Conservation (phyloP, 2,888 invertebrate species). For the Coelinius sp. region DNA sequence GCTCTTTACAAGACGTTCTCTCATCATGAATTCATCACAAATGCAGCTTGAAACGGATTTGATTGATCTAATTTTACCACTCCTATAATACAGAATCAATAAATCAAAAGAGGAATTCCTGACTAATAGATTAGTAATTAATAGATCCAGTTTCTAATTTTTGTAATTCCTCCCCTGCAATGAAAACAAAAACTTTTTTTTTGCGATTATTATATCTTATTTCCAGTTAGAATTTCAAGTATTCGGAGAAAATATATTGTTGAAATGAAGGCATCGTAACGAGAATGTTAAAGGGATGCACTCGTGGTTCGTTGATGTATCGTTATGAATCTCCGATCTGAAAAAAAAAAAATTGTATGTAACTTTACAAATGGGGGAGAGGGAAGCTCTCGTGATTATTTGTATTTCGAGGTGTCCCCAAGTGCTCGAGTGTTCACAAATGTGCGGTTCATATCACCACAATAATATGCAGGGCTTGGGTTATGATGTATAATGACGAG, state of each 20-base stretch:
- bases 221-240: background rate
- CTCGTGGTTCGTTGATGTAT: conserved; percentile 52
- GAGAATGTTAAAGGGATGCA: conserved; percentile 38
- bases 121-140: too few species aligned
- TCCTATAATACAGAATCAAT: too few species aligned
- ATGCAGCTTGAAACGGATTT: too few species aligned
- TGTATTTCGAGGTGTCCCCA: conserved; percentile 58
- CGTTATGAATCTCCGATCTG: conserved; percentile 55
- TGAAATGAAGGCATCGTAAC: background rate
- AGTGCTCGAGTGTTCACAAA: conserved; percentile 33
- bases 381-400: conserved; percentile 56
- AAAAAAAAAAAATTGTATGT: conserved; percentile 52
- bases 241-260: conserved; percentile 1
- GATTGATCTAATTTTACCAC: too few species aligned
- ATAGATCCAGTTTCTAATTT: too few species aligned
- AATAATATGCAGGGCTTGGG: conserved; percentile 27
- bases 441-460: conserved; percentile 27
- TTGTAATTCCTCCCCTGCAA: too few species aligned
- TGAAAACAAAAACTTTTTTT: too few species aligned
- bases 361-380: conserved; percentile 22
- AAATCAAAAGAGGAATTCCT: too few species aligned
- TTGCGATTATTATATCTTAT: too few species aligned
- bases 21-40: too few species aligned
- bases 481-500: conserved; percentile 47
- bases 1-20: too few species aligned